Conservation (phyloP, 1,140 invertebrate species). For the Theocolax elegans region DNA sequence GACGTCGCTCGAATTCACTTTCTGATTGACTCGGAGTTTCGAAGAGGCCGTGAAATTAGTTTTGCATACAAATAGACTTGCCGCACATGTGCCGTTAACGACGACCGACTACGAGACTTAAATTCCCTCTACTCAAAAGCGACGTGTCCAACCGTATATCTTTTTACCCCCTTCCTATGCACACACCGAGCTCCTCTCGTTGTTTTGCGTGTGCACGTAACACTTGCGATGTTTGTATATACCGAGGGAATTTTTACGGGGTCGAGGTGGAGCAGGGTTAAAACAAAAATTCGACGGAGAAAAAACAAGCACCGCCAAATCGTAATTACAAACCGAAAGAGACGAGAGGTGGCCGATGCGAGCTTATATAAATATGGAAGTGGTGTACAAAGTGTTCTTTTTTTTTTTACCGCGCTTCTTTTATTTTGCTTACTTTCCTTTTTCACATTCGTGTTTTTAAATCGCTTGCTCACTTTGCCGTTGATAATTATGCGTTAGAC, state of each 20-base stretch:
- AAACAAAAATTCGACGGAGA: background rate
- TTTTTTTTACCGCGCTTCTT: background rate
- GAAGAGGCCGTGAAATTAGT: conserved; percentile 9
- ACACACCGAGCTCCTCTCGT: no score
- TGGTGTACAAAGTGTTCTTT: background rate
- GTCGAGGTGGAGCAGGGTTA: background rate
- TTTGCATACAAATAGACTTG: conserved; percentile 28
- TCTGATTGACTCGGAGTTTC: background rate
- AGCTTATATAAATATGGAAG: conserved; percentile 6
- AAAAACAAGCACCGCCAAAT: background rate
- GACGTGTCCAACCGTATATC: background rate
- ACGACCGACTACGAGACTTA: background rate
- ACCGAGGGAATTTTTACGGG: no score
- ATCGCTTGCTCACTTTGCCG: background rate
- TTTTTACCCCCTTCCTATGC: background rate
- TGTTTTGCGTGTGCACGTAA: no score
- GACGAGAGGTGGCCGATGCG: background rate
- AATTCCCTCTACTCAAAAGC: background rate
- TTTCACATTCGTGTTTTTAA: no score
- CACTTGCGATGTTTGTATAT: no score
- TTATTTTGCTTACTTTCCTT: no score
- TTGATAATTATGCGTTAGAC: background rate
- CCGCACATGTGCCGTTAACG: conserved; percentile 4
- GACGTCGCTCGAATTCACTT: conserved; percentile 2
- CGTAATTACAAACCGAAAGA: conserved; percentile 19